phyloP scores from a whole-genome alignment of 2,888 invertebrate genomes.

The Sycophila texana region DNA sequence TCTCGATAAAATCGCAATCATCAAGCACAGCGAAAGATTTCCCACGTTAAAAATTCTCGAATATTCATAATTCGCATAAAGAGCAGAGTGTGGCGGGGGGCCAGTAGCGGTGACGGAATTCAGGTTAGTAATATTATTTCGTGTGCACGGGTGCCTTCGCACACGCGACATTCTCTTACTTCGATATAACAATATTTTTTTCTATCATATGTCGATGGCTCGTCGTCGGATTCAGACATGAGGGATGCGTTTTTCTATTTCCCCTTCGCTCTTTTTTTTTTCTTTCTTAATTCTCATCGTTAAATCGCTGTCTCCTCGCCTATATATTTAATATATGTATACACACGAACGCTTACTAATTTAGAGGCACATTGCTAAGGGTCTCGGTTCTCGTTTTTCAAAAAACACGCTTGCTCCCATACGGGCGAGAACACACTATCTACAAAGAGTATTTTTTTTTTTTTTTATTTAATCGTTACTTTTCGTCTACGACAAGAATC shows the following conservation, averaged over 20 bases:
- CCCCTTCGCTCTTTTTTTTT: slow-evolving; percentile 42
- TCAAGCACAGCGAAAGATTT: slow-evolving; percentile 17
- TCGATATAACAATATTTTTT: slow-evolving; percentile 25
- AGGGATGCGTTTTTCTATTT: slow-evolving; percentile 40
- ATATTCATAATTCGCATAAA: slow-evolving; percentile 29
- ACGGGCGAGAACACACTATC: slow-evolving; percentile 65
- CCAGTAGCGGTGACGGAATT: slow-evolving; percentile 54
- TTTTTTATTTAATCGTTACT: slow-evolving; percentile 25
- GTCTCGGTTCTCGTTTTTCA: slow-evolving; percentile 69
- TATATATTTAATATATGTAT: slow-evolving; percentile 54
- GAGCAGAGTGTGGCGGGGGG: slow-evolving; percentile 36
- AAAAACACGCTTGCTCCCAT: slow-evolving; percentile 66
- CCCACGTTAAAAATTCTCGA: slow-evolving; percentile 25
- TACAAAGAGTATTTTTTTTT: slow-evolving; percentile 60
- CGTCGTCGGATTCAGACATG: slow-evolving; percentile 52
- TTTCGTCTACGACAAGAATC: slow-evolving; percentile 54
- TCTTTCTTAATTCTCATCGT: slow-evolving; percentile 39
- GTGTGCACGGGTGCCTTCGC: slow-evolving; percentile 8
- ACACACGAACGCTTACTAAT: slow-evolving; percentile 70
- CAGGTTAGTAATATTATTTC: slow-evolving; percentile 41
- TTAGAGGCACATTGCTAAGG: slow-evolving; percentile 75
- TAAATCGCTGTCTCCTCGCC: slow-evolving; percentile 44
- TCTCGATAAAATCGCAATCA: slow-evolving; percentile 42
- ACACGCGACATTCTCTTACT: background rate
- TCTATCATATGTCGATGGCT: slow-evolving; percentile 32